These are phyloP conservation scores for Dryococelus australis DNA, from an alignment of 2,888 invertebrate genomes.

Conservation along the genomic window DNA sequence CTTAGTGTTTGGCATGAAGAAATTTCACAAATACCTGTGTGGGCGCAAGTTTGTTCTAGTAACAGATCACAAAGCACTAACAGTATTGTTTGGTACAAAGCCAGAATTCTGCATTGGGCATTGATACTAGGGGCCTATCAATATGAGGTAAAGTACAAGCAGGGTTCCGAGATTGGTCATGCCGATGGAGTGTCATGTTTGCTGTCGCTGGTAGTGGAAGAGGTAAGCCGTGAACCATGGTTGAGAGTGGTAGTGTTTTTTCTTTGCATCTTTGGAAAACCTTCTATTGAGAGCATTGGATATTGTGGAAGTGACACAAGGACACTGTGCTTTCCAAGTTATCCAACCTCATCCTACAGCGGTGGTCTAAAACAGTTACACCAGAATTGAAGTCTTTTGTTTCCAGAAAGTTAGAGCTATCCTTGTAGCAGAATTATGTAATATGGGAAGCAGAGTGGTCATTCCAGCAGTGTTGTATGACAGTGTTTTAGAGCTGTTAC, in stretches of 20 bases:
- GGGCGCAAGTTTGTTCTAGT: neutral
- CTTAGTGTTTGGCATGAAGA: neutral
- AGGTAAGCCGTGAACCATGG: neutral
- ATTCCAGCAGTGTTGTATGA: neutral
- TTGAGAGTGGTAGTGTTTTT: neutral
- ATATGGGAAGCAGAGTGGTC: neutral
- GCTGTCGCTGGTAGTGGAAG: neutral
- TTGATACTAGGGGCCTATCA: neutral
- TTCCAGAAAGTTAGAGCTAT: neutral
- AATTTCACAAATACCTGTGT: neutral
- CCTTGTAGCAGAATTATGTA: neutral
- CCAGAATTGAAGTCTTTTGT: neutral
- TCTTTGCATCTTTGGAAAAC: neutral
- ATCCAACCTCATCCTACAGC: neutral
- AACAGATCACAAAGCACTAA: neutral
- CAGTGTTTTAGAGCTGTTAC: neutral
- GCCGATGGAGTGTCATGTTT: neutral
- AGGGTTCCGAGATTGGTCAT: neutral
- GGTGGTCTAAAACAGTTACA: neutral
- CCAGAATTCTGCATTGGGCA: neutral
- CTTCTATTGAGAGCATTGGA: neutral
- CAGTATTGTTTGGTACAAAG: neutral
- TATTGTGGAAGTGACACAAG: neutral
- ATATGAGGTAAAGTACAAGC: neutral
- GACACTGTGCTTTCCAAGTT: neutral